Conservation (phyloP, 2,888 invertebrate genomes). For the Zhuqinia jingwanae region DNA sequence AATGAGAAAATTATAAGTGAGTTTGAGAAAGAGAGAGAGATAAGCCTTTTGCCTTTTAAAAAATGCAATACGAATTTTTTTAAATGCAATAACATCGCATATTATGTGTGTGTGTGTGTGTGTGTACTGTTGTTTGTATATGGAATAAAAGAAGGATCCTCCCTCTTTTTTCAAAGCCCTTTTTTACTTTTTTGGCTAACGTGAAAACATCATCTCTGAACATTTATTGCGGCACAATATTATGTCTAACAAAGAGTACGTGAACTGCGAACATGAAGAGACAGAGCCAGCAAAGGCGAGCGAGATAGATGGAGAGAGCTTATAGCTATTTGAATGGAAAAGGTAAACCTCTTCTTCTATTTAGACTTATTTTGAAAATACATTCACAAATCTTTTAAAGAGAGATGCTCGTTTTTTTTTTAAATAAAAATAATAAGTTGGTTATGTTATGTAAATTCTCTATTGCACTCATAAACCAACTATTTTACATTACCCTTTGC, state of each 20-base stretch:
- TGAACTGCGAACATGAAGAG: conserved; percentile 41
- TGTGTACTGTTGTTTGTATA: too few species aligned
- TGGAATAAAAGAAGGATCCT: conserved; percentile 71
- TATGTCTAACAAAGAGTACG: conserved; percentile 43
- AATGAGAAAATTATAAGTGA: neutral
- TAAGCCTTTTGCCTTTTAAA: conserved; percentile 64
- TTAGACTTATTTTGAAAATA: conserved; percentile 22
- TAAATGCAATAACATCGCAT: conserved; percentile 34
- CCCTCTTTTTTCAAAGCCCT: conserved; percentile 68
- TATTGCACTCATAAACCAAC: conserved; percentile 16
- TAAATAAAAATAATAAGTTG: conserved; percentile 16
- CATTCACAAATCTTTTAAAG: conserved; percentile 7
- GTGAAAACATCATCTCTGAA: conserved; percentile 66
- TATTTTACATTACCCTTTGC: conserved; percentile 10
- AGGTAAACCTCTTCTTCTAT: conserved; percentile 26
- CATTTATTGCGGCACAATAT: conserved; percentile 64
- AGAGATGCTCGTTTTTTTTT: too few species aligned
- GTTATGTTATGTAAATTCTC: conserved; percentile 43
- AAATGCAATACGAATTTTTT: conserved; percentile 51
- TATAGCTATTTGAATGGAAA: neutral
- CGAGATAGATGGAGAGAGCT: conserved; percentile 1
- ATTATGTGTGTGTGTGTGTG: conserved; percentile 16
- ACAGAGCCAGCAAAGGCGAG: neutral
- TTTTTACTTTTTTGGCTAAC: conserved; percentile 68
- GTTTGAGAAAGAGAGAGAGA: conserved; percentile 38